Percentiles rank a stretch among this genome's conserved stretches.
These are phyloP conservation scores for Trichogramma dendrolimi DNA, from an alignment of 2,888 invertebrate genomes.

Conservation along the genomic window DNA sequence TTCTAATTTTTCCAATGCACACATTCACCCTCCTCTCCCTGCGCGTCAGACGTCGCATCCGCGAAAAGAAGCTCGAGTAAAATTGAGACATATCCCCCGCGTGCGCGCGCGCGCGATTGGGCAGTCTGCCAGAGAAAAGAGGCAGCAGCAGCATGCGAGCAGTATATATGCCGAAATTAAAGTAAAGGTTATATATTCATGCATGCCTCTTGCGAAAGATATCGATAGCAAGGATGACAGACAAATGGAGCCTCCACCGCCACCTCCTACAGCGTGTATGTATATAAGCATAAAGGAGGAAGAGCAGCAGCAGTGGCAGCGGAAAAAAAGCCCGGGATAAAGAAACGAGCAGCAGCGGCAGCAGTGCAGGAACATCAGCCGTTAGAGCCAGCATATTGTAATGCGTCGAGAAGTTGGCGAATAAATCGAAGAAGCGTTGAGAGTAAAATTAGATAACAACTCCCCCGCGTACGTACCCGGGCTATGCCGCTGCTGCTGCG, in stretches of 20 bases:
- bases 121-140: slow-evolving; percentile 21
- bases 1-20: too few species aligned
- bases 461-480: slow-evolving; percentile 35
- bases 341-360: slow-evolving; percentile 32
- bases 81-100: too few species aligned
- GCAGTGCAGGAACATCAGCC: slow-evolving; percentile 15
- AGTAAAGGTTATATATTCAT: slow-evolving; percentile 1
- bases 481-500: slow-evolving; percentile 25
- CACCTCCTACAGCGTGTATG: slow-evolving; percentile 7
- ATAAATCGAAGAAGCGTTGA: slow-evolving; percentile 54
- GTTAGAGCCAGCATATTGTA: slow-evolving; percentile 49
- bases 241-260: slow-evolving; percentile 18
- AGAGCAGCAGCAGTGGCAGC: slow-evolving; percentile 13
- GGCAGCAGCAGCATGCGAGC: not conserved
- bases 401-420: slow-evolving; percentile 52
- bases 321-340: slow-evolving; percentile 7
- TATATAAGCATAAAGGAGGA: slow-evolving; percentile 6
- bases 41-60: too few species aligned
- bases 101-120: not conserved
- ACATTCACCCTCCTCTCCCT: too few species aligned
- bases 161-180: slow-evolving; percentile 17
- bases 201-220: slow-evolving; percentile 5
- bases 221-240: slow-evolving; percentile 26
- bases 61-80: too few species aligned
- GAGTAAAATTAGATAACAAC: slow-evolving; percentile 54